These are phyloP conservation scores for Metellina segmentata DNA, from an alignment of 2,888 invertebrate genomes.

Conservation along the genomic window DNA sequence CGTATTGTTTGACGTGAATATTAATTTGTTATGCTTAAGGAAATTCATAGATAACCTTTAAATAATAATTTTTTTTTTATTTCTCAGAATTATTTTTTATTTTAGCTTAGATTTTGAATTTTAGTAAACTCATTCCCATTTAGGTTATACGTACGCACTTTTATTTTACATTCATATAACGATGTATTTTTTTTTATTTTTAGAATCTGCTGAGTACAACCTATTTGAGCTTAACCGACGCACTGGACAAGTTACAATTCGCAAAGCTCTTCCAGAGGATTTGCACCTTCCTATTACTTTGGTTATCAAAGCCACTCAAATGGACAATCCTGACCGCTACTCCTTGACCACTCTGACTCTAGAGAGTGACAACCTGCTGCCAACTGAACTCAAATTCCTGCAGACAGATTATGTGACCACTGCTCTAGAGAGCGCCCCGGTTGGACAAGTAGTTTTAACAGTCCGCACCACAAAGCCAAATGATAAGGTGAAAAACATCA, in stretches of 20 bases:
- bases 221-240: constrained; percentile 86
- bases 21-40: no score
- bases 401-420: constrained; percentile 87
- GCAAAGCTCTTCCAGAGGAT: constrained; percentile 83
- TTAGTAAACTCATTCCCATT: no score
- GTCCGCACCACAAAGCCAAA: constrained; percentile 85
- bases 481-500: constrained; percentile 65
- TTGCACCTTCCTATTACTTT: constrained; percentile 77
- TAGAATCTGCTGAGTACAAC: constrained; percentile 85
- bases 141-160: no score
- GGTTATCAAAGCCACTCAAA: constrained; percentile 78
- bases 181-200: constrained; percentile 77
- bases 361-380: constrained; percentile 83
- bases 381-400: constrained; percentile 85
- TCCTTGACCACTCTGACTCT: constrained; percentile 91
- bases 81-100: no score
- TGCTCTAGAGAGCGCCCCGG: constrained; percentile 88
- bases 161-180: no score
- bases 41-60: no score
- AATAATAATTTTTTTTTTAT: no score
- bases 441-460: constrained; percentile 88
- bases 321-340: constrained; percentile 93
- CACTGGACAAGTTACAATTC: constrained; percentile 85
- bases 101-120: no score
- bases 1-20: no score